Evolutionary conservation across 2,888 invertebrate species (phyloP).

Genomic region (Drosophila picticornis): DNA sequence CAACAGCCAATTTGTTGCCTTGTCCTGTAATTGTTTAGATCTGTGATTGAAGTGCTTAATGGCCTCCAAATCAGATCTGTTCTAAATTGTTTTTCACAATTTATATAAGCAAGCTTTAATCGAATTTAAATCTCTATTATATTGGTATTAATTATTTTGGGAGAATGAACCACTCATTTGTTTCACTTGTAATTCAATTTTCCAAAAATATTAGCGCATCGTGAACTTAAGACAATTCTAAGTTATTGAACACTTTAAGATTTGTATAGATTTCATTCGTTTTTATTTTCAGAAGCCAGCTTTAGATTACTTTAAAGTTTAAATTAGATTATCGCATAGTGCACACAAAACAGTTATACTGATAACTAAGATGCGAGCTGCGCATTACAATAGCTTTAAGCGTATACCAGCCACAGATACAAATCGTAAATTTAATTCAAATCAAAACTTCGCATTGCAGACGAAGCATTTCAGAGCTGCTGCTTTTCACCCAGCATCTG

Average conservation of each 20-base stretch:
- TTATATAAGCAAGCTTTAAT: neutral
- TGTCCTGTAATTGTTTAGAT: slow-evolving; percentile 16
- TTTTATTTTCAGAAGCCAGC: neutral
- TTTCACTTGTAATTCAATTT: neutral
- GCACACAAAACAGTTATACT: neutral
- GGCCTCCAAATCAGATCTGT: slow-evolving; percentile 11
- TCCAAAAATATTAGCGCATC: neutral
- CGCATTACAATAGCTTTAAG: slow-evolving; percentile 39
- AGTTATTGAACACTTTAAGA: neutral
- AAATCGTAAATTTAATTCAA: slow-evolving; percentile 70
- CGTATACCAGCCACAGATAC: slow-evolving; percentile 47
- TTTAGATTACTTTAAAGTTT: neutral
- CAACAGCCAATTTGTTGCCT: slow-evolving; percentile 13
- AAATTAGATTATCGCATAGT: neutral
- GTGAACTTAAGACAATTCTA: neutral
- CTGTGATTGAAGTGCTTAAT: slow-evolving; percentile 25
- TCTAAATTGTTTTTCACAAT: slow-evolving; percentile 5
- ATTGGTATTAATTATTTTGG: neutral
- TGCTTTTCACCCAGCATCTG: slow-evolving; percentile 64
- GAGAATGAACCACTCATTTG: neutral
- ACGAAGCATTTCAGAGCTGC: slow-evolving; percentile 47
- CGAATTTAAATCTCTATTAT: neutral
- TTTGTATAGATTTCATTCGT: neutral
- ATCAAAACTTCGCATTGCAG: slow-evolving; percentile 47
- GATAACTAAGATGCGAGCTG: slow-evolving; percentile 10